phyloP scores from a whole-genome alignment of 1,140 invertebrate species.

The Metaphire vulgaris region DNA sequence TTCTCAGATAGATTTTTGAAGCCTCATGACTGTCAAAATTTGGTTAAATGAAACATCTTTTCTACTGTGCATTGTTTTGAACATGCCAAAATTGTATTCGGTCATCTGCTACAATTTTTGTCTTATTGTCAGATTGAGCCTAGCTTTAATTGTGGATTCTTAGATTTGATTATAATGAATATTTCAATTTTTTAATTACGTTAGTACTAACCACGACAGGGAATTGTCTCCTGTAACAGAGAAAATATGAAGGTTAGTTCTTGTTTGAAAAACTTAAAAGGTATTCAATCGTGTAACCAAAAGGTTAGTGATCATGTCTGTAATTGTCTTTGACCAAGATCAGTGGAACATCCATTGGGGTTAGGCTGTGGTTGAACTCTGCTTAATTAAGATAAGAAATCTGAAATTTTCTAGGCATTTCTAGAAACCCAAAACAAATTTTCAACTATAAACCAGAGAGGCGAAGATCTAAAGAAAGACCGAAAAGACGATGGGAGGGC shows the following conservation, averaged over 20 bases:
- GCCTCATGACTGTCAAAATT: no score
- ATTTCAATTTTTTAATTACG: not conserved
- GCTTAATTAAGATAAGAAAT: not conserved
- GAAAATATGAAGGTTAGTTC: not conserved
- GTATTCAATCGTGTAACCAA: not conserved
- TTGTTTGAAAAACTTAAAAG: not conserved
- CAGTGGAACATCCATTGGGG: not conserved
- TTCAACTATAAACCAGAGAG: not conserved
- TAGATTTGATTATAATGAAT: not conserved
- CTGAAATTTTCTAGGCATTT: no score
- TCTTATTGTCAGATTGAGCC: not conserved
- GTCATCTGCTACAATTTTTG: not conserved
- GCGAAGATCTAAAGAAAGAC: not conserved
- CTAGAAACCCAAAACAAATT: no score
- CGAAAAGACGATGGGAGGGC: no score
- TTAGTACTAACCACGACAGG: not conserved
- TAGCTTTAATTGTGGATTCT: not conserved
- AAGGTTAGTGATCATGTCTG: not conserved
- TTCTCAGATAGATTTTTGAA: no score
- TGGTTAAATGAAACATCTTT: no score
- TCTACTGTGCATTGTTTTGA: not conserved
- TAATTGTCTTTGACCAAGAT: not conserved
- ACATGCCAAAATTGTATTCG: not conserved
- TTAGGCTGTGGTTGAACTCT: not conserved
- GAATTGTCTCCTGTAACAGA: not conserved